These are phyloP conservation scores for Aerospiza tachiro DNA, from an alignment of 2,797 vertebrate species.

Conservation along the genomic window DNA sequence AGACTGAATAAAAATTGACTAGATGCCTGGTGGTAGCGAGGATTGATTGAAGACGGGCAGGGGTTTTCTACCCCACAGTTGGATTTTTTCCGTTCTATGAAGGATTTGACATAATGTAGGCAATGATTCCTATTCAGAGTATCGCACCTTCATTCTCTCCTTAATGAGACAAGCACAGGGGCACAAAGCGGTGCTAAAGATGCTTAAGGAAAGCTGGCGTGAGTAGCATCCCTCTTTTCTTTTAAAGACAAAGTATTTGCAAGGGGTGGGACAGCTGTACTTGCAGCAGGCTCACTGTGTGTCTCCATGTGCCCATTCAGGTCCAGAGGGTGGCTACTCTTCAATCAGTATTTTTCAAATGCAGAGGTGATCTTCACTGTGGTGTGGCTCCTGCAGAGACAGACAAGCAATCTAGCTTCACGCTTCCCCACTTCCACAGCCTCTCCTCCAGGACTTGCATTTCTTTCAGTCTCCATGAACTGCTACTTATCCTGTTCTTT, in stretches of 20 bases:
- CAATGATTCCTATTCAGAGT: conserved; percentile 42
- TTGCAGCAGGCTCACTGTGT: not conserved
- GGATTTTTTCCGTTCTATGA: conserved; percentile 84
- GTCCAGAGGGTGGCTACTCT: not conserved
- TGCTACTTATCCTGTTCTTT: not conserved
- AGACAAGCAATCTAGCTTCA: not conserved
- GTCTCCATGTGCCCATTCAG: not conserved
- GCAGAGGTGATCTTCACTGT: not conserved
- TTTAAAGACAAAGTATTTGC: not conserved
- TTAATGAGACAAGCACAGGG: conserved; percentile 32
- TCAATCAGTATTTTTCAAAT: not conserved
- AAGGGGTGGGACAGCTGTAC: not conserved
- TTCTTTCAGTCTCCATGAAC: not conserved
- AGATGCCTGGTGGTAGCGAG: conserved; percentile 80
- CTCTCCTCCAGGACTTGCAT: not conserved
- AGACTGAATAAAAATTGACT: conserved; percentile 81
- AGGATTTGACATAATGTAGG: conserved; percentile 74
- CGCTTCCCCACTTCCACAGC: not conserved
- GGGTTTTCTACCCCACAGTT: conserved; percentile 85
- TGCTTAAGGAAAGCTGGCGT: not conserved
- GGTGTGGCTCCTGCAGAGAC: not conserved
- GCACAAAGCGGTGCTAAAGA: not conserved
- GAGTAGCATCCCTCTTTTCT: not conserved
- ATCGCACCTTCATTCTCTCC: conserved; percentile 49
- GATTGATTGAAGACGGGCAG: conserved; percentile 88